These are phyloP conservation scores for Pemphredon lugubris DNA, from an alignment of 2,888 invertebrate genomes.

Conservation along the genomic window DNA sequence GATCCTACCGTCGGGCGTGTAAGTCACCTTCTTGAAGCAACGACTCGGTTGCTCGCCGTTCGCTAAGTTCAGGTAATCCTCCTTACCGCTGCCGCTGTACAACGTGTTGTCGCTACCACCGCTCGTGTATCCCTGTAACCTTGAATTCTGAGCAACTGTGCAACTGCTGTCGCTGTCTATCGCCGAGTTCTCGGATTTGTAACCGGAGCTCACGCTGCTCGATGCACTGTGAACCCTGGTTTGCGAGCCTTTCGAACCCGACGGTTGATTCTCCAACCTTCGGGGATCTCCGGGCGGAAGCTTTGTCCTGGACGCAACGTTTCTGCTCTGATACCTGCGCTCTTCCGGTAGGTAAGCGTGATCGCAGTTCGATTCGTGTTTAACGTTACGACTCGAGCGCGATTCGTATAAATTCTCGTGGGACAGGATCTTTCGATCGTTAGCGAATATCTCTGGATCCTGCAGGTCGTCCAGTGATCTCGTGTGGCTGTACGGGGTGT, in stretches of 20 bases:
- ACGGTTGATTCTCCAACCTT: background rate
- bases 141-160: background rate
- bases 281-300: background rate
- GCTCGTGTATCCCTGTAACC: background rate
- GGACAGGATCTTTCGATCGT: slow-evolving; percentile 30
- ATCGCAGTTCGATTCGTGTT: slow-evolving; percentile 42
- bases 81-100: background rate
- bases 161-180: slow-evolving; percentile 78
- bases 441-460: slow-evolving; percentile 69
- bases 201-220: slow-evolving; percentile 82
- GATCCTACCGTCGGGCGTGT: slow-evolving; percentile 68
- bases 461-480: slow-evolving; percentile 72
- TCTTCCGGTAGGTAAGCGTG: slow-evolving; percentile 45
- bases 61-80: slow-evolving; percentile 6
- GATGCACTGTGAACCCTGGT: slow-evolving; percentile 57
- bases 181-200: slow-evolving; percentile 82
- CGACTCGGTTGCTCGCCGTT: slow-evolving; percentile 66
- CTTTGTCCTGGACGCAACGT: background rate
- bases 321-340: slow-evolving; percentile 3
- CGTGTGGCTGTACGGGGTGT: background rate
- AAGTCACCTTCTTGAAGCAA: slow-evolving; percentile 74
- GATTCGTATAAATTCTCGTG: slow-evolving; percentile 21
- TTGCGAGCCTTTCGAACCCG: slow-evolving; percentile 6
- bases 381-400: slow-evolving; percentile 10
- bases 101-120: background rate